These are phyloP conservation scores for Crocuta crocuta DNA, from an alignment of 2,113 vertebrate species.

Conservation along the genomic window DNA sequence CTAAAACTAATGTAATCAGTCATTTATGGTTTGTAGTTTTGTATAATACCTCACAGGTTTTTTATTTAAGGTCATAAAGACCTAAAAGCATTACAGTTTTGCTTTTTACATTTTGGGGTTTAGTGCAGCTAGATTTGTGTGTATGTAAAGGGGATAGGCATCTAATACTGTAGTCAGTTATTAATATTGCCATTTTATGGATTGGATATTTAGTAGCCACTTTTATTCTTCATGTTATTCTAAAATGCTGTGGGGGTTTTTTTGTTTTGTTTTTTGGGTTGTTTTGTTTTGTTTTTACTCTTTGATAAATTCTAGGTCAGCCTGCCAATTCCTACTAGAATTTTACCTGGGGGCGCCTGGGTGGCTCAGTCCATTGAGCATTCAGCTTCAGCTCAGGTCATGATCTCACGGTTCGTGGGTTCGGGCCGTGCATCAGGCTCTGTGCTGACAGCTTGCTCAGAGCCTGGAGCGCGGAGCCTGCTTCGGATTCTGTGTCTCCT, in stretches of 20 bases:
- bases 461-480: too few species aligned
- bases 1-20: neutral
- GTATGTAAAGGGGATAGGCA: neutral
- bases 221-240: slow-evolving; percentile 26
- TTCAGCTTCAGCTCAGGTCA: too few species aligned
- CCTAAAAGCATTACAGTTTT: neutral
- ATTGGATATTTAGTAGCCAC: neutral
- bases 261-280: too few species aligned
- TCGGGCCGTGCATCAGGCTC: too few species aligned
- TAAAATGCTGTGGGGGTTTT: neutral
- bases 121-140: neutral
- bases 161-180: slow-evolving; percentile 21
- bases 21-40: slow-evolving; percentile 11
- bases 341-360: neutral
- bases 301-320: slow-evolving; percentile 39
- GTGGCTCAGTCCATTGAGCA: too few species aligned
- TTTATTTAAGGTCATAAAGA: neutral
- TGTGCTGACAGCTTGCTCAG: too few species aligned
- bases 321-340: neutral
- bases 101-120: slow-evolving; percentile 6
- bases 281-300: neutral
- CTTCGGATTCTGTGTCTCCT: too few species aligned
- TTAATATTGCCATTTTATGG: neutral
- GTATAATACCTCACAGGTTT: neutral
- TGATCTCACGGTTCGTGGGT: too few species aligned